Evolutionary conservation across 2,888 invertebrate genomes (phyloP).

Genomic region (Drosophila maculinotata): DNA sequence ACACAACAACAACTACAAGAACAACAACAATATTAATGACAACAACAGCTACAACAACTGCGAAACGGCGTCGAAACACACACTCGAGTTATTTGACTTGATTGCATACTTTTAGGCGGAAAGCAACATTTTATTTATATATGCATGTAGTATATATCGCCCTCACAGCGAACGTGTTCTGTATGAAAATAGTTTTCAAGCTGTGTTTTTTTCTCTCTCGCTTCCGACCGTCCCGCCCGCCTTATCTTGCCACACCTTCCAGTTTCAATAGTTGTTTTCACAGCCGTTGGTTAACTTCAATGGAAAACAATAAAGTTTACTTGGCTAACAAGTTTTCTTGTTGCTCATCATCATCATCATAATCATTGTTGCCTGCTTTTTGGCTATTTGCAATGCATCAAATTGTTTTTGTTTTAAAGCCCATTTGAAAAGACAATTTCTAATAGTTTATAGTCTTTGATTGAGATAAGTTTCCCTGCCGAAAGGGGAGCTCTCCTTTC

Average conservation of each 20-base stretch:
- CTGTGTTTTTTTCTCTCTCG: conserved; percentile 19
- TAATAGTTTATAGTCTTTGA: conserved; percentile 12
- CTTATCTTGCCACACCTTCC: conserved; percentile 2
- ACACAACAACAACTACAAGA: conserved; percentile 1
- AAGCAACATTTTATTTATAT: conserved; percentile 56
- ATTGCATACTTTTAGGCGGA: conserved; percentile 73
- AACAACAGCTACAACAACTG: conserved; percentile 15
- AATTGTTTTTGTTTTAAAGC: conserved; percentile 11
- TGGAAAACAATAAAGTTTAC: conserved; percentile 28
- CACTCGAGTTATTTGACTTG: conserved; percentile 66
- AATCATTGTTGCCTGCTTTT: conserved; percentile 25
- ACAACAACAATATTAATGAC: conserved; percentile 1
- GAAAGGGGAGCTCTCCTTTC: too few relatives aligned
- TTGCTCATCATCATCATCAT: conserved; percentile 21
- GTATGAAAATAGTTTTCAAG: conserved; percentile 61
- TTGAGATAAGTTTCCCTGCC: neutral
- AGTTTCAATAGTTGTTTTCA: conserved; percentile 3
- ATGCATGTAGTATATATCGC: conserved; percentile 1
- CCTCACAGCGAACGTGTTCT: conserved; percentile 53
- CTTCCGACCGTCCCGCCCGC: neutral
- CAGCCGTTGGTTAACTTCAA: conserved; percentile 21
- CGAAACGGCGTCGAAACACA: conserved; percentile 40
- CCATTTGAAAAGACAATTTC: conserved; percentile 2
- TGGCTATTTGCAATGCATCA: conserved; percentile 11
- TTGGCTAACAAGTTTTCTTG: conserved; percentile 23